Evolutionary conservation across 1,140 invertebrate species (phyloP), one percentile per base, ranked within the genome.

Genomic region (Anadara kagoshimensis): DNA sequence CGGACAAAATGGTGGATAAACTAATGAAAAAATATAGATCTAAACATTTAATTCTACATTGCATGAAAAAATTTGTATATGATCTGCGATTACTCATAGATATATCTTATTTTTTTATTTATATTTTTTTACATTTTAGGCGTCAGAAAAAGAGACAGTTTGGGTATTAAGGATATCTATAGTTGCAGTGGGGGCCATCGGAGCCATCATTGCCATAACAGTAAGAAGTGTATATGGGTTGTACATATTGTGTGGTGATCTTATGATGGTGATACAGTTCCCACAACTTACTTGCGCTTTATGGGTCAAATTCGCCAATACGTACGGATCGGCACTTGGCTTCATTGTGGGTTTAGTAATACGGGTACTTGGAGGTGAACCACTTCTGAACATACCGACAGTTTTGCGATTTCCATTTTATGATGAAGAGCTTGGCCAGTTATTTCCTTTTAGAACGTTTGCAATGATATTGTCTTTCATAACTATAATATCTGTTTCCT

Each of bases 271-370:
- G 7, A 65, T 80, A 18, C 74, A 80, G 18, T 81, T 84, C 64
- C 83, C 83, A 26, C 82, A 85, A 65, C 69, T 85, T 5, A 76
- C 78, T 14, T 73, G 79, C 26, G 76, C 58, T 43, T 70, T 82
- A n/a, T 81, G 74, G 76, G 54, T 80, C 57, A 43, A 43, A 88
- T 97, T 45, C 3, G 78, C 79, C 90, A 99, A 99, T 90, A 97
- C 96, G 0, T 99, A 99, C 88, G 97, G 97, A 36, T 98, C 96
- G 26, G 88, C 99, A 29, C 56, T 79, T 44, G 89, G 89, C 45
- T 97, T 97, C 86, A 92, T 96, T 73, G 91, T 97, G 75, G 96
- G 96, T 0, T 92, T 98, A 47, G 57, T 95, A 18, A 93, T 98
- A 12, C 92, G 97, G 8, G 86, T 97, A 18, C 88, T 92, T 20